Percentiles rank a stretch among this genome's conserved stretches.
Conservation (phyloP, 2,797 vertebrate genomes). For the Mionectes olivaceus region DNA sequence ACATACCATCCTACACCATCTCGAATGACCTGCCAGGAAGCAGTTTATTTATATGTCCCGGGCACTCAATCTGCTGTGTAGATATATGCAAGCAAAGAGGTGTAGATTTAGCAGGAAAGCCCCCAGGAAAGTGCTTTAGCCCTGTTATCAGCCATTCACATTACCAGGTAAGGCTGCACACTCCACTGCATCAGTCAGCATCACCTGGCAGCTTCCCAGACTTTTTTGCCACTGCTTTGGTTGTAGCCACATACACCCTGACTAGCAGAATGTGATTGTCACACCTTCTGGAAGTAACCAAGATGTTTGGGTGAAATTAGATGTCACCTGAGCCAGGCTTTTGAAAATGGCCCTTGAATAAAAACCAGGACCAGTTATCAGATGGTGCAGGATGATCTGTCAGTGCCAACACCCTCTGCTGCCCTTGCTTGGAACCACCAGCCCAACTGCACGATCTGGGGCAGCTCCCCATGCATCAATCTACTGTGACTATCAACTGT, state of each 20-base stretch:
- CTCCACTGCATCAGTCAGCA: rapidly evolving
- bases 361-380: not conserved
- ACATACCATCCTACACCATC: slow-evolving; percentile 38
- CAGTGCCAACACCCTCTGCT: not conserved
- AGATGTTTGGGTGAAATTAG: not conserved
- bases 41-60: slow-evolving; percentile 5
- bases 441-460: not conserved
- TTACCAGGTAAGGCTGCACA: not conserved
- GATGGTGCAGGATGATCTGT: not conserved
- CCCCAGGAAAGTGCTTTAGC: not conserved
- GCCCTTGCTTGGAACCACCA: not conserved
- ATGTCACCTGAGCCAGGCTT: not conserved
- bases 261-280: not conserved
- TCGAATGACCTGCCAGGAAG: not conserved
- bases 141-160: not conserved
- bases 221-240: not conserved
- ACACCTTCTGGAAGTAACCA: not conserved
- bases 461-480: rapidly evolving
- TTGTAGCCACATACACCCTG: not conserved
- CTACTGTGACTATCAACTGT: too few species aligned
- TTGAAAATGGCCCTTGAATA: not conserved
- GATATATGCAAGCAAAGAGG: not conserved
- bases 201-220: not conserved
- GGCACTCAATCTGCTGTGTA: not conserved
- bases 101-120: not conserved